Base-by-base conservation (phyloP, 2,888 invertebrate genomes). In the Drosophila prolongata region DNA sequence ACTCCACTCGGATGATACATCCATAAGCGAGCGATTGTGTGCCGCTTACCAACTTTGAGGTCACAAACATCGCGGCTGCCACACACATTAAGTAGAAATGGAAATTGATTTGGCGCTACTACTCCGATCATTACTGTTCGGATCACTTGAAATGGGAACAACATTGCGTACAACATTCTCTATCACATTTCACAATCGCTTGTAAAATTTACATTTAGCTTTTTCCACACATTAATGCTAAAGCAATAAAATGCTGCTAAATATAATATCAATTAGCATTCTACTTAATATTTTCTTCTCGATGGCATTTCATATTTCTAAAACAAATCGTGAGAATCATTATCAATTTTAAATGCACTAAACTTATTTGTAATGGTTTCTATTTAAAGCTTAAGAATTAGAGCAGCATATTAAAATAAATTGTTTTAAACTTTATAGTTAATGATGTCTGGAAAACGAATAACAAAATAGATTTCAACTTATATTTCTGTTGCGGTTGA, bases 1-100 rank as follows among this genome's bases (percentile, higher is more conserved):
- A 53, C 54, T 52, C 55, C 30, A 30, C 30, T 64, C 69, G 34
- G 8, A 13, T 13, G 42, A 34, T 55, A 38, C 11, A 16, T 60
- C 42, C 38, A 37, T 43, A 60, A 56, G 55, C 52, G 53, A 40
- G 47, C 50, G 44, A 11, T 43, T 47, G 19, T 57, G n/a, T 64
- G 42, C 38, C 47, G 35, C 42, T 30, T 30, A 56, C 56, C 65
- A 34, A 52, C 75, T 81, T 83, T 86, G 79, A 75, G 88, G 88
- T 82, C 87, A 80, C 67, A 59, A 46, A 60, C 52, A 52, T 30
- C 43, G 56, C 52, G n/a, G 44, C 43, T 9, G 5, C n/a, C 10
- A 14, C 43, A 27, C 43, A 47, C 47, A n/a, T 27, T 24, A 37
- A 46, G 47, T 69, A 43, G 71, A 70, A 69, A 59, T 69, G 58